Conservation (phyloP, 2,888 invertebrate species). For the Nowickia ferox region DNA sequence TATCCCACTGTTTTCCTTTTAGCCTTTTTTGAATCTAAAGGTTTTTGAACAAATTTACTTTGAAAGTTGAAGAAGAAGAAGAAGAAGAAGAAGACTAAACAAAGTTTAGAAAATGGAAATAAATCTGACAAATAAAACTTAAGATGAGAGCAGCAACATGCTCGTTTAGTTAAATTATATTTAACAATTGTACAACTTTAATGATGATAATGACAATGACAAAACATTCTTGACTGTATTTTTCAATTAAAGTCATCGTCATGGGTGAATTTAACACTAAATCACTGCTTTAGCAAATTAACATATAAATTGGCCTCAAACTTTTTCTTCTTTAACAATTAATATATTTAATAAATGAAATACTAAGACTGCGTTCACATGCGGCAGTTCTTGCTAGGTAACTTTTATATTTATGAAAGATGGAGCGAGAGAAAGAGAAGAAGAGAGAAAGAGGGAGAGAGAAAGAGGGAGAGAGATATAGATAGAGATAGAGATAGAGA, state of each 20-base stretch:
- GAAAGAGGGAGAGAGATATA: too few species aligned
- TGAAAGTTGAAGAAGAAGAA: not conserved
- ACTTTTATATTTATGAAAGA: too few species aligned
- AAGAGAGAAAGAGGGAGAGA: too few species aligned
- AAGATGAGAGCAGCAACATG: slow-evolving; percentile 31
- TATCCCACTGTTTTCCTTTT: not conserved
- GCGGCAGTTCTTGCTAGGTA: too few species aligned
- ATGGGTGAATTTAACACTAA: slow-evolving; percentile 4
- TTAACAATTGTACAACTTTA: slow-evolving; percentile 43
- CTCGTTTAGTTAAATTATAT: slow-evolving; percentile 59
- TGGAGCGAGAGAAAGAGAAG: too few species aligned
- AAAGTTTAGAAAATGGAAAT: not conserved
- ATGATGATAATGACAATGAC: slow-evolving; percentile 35
- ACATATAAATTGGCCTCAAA: not conserved
- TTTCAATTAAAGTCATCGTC: slow-evolving; percentile 23
- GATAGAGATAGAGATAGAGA: too few species aligned
- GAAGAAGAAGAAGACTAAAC: not conserved
- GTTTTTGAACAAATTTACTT: not conserved
- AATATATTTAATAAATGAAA: not conserved
- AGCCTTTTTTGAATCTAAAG: not conserved
- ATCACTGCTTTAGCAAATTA: slow-evolving; percentile 4
- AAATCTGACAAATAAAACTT: slow-evolving; percentile 28
- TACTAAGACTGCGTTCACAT: too few species aligned
- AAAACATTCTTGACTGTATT: slow-evolving; percentile 32
- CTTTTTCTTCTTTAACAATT: not conserved